Conservation (phyloP, 2,113 vertebrate genomes). For the Azemiops feae region DNA sequence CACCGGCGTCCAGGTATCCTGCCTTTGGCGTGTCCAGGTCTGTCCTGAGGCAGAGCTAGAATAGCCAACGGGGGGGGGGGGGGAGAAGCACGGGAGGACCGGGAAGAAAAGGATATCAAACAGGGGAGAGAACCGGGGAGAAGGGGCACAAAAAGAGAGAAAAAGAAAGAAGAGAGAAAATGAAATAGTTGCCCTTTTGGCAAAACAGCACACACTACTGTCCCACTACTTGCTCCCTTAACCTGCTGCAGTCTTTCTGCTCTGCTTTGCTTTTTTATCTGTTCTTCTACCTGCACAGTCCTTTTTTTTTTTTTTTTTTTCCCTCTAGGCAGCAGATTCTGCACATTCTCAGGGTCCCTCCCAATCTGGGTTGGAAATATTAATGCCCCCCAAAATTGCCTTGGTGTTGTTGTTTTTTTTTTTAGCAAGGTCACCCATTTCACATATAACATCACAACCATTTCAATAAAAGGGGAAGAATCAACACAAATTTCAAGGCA, state of each 20-base stretch:
- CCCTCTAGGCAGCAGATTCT: background rate
- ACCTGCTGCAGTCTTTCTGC: background rate
- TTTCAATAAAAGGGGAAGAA: constrained; percentile 40
- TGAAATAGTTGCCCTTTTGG: constrained; percentile 4
- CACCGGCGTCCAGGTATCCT: constrained; percentile 78
- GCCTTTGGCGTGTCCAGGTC: constrained; percentile 81
- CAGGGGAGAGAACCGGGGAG: background rate
- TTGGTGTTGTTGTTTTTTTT: background rate
- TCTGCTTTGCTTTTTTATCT: background rate
- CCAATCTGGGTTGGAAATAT: background rate
- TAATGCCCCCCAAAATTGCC: background rate
- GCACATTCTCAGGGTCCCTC: background rate
- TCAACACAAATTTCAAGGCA: constrained; percentile 6
- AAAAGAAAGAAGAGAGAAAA: constrained; percentile 7
- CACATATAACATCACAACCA: constrained; percentile 26
- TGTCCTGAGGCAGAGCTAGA: constrained; percentile 83
- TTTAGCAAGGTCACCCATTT: background rate
- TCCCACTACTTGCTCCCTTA: background rate
- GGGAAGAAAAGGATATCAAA: constrained; percentile 28
- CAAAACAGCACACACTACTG: background rate
- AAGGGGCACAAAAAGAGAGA: constrained; percentile 53
- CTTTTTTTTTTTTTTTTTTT: no score
- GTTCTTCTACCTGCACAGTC: background rate
- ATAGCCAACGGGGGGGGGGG: constrained; percentile 48
- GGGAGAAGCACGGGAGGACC: background rate